Evolutionary conservation across 1,140 invertebrate genomes (phyloP).

Genomic region (Calliopsis andreniformis): DNA sequence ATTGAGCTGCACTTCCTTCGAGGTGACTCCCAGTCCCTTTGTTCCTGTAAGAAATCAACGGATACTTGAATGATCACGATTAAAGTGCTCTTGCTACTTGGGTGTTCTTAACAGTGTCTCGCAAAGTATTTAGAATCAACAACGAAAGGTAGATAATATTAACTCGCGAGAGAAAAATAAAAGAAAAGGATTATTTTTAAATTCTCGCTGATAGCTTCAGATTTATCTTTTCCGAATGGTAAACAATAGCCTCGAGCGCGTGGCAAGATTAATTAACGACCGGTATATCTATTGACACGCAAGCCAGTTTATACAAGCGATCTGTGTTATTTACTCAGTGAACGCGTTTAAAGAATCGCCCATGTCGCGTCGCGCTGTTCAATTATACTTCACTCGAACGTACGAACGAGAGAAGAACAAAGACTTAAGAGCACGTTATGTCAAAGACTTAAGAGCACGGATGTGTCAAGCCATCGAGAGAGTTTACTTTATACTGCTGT

Average conservation of each 20-base stretch:
- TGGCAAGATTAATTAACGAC: background rate
- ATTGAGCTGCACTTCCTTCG: slow-evolving; percentile 54
- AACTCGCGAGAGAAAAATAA: no score
- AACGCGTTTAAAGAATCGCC: slow-evolving; percentile 3
- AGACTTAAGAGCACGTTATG: slow-evolving; percentile 32
- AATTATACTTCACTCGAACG: slow-evolving; percentile 16
- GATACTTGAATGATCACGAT: background rate
- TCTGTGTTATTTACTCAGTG: slow-evolving; percentile 24
- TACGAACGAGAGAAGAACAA: slow-evolving; percentile 36
- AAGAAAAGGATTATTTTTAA: no score
- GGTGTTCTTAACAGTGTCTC: background rate
- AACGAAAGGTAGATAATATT: no score
- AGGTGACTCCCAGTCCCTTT: slow-evolving; percentile 17
- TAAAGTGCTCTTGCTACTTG: slow-evolving; percentile 1
- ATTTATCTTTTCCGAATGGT: no score
- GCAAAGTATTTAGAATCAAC: no score
- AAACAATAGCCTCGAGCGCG: background rate
- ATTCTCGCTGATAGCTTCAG: no score
- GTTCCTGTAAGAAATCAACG: slow-evolving; percentile 50
- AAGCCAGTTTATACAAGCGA: slow-evolving; percentile 9
- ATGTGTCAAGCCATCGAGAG: slow-evolving; percentile 14
- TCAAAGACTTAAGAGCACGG: slow-evolving; percentile 11
- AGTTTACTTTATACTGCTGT: slow-evolving; percentile 14
- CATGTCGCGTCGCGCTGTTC: slow-evolving; percentile 3
- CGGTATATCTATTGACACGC: background rate